Conservation (phyloP, 1,140 invertebrate species). For the Philopotamus ludificatus region DNA sequence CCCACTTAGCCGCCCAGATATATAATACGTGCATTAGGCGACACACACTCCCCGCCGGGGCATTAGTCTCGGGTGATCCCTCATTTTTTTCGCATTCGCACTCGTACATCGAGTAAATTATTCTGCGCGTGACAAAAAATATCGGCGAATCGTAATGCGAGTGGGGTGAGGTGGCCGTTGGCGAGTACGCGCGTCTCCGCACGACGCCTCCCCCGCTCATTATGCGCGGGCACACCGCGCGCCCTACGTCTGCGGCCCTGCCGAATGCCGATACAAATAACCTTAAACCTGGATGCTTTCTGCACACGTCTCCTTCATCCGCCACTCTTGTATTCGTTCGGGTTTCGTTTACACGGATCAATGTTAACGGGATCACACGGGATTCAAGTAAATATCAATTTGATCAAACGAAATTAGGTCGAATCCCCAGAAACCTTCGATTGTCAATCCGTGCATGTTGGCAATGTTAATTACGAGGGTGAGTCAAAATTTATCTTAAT, state of each 20-base stretch:
- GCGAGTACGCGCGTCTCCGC: neutral
- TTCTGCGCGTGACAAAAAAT: constrained; percentile 22
- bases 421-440: no score
- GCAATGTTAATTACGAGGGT: no score
- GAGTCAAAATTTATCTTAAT: no score
- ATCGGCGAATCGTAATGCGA: constrained; percentile 19
- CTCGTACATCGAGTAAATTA: constrained; percentile 14
- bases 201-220: constrained; percentile 13
- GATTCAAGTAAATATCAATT: no score
- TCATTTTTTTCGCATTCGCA: neutral
- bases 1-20: neutral
- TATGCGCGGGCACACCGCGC: constrained; percentile 18
- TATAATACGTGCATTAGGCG: neutral
- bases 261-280: constrained; percentile 2
- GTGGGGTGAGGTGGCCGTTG: neutral
- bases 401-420: no score
- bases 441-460: no score
- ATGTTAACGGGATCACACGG: no score
- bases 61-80: neutral
- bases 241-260: constrained; percentile 12
- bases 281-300: neutral
- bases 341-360: no score
- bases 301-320: no score
- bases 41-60: neutral
- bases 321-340: no score